These are phyloP conservation scores for Donacobius atricapilla DNA, from an alignment of 2,113 vertebrate genomes.

Conservation along the genomic window DNA sequence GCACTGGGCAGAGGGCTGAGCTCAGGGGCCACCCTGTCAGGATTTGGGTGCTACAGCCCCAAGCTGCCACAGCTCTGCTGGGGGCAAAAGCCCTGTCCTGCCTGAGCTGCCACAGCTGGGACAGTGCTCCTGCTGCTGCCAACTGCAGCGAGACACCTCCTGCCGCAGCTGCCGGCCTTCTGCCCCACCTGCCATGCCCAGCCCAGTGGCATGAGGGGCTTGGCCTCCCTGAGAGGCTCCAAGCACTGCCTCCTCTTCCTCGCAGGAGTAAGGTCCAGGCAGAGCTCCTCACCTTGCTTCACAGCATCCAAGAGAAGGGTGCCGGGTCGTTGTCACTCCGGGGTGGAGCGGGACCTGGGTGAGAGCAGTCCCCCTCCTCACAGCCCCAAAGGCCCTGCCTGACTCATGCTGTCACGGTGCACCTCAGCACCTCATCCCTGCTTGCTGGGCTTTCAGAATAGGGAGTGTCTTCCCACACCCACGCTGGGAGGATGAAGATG, in stretches of 20 bases:
- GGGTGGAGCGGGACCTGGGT: background rate
- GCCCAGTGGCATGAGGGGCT: background rate
- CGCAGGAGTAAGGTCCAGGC: background rate
- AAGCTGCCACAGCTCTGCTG: background rate
- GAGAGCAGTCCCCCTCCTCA: background rate
- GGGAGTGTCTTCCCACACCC: rapidly evolving
- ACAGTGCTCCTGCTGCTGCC: background rate
- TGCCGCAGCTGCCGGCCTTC: background rate
- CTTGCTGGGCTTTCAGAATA: rapidly evolving
- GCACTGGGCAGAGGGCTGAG: background rate
- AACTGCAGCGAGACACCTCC: rapidly evolving
- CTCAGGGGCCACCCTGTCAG: rapidly evolving
- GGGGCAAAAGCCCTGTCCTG: background rate
- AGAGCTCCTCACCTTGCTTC: background rate
- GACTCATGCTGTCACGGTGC: rapidly evolving
- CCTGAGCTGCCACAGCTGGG: background rate
- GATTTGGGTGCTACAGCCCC: background rate
- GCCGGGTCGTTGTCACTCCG: rapidly evolving
- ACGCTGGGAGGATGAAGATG: rapidly evolving
- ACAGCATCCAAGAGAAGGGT: background rate
- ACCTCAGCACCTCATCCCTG: background rate
- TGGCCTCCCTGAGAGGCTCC: background rate
- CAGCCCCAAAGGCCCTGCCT: background rate
- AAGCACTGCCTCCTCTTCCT: background rate
- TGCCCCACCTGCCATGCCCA: background rate